phyloP scores from a whole-genome alignment of 2,113 vertebrate genomes.

The Chloroceryle aenea region DNA sequence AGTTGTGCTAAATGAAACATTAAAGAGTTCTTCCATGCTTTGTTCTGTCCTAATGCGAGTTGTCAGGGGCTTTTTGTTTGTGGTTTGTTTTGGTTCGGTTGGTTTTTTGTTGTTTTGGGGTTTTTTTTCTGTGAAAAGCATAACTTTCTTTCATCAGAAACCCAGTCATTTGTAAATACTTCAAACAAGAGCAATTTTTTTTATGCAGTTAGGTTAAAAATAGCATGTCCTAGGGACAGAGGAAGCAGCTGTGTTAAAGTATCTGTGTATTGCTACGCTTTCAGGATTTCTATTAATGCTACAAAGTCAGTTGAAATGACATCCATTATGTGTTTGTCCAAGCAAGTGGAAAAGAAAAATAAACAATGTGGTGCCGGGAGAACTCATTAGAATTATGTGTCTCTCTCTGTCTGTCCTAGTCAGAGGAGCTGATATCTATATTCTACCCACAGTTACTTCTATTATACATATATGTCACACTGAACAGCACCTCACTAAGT shows the following conservation, averaged over 20 bases:
- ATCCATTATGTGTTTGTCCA: conserved; percentile 5
- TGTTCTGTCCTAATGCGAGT: neutral
- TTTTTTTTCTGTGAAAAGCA: conserved; percentile 4
- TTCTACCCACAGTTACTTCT: neutral
- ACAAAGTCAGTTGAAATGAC: conserved; percentile 28
- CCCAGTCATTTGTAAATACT: conserved; percentile 52
- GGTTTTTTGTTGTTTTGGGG: too few relatives aligned
- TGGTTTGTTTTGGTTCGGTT: neutral
- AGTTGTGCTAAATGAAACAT: conserved; percentile 50
- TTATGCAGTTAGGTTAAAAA: conserved; percentile 50
- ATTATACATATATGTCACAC: neutral
- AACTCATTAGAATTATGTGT: neutral
- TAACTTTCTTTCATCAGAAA: conserved; percentile 21
- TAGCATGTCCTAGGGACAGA: conserved; percentile 53
- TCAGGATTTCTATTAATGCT: conserved; percentile 42
- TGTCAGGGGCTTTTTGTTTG: conserved; percentile 23
- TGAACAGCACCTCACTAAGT: neutral
- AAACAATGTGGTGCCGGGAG: neutral
- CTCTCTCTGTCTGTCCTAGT: neutral
- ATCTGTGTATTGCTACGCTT: conserved; percentile 27
- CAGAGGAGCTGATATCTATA: neutral
- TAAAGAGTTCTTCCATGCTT: neutral
- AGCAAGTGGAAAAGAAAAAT: conserved; percentile 46
- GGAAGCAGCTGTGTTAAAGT: conserved; percentile 61
- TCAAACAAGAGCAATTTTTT: conserved; percentile 37